phyloP scores from a whole-genome alignment of 2,113 vertebrate species.

The Myotis lucifugus region DNA sequence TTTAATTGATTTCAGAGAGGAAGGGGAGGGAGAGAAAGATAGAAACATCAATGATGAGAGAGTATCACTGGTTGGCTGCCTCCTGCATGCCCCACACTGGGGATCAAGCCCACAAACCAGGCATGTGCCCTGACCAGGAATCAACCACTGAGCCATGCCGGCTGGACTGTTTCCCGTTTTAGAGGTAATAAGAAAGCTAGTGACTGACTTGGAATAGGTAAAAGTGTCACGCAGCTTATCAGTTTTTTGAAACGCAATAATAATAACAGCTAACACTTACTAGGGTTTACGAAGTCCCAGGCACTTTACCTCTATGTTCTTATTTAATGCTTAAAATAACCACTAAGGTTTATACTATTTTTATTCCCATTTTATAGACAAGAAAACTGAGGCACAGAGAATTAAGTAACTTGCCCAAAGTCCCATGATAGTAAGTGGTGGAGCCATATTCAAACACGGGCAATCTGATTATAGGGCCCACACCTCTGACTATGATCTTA shows the following conservation, averaged over 20 bases:
- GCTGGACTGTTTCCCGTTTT: no score
- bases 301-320: background rate
- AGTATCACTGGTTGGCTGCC: no score
- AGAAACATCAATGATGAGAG: no score
- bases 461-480: background rate
- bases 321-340: background rate
- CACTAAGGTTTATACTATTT: background rate
- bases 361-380: background rate
- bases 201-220: background rate
- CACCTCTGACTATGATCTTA: background rate
- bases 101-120: no score
- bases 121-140: no score
- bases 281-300: background rate
- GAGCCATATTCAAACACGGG: background rate
- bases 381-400: background rate
- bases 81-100: no score
- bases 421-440: background rate
- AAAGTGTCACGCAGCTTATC: background rate
- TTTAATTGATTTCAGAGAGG: no score
- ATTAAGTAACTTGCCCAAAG: background rate
- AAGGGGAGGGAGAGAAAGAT: no score
- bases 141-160: no score
- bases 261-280: background rate
- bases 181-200: background rate
- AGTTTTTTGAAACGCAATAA: background rate